Base-by-base conservation (phyloP, 2,888 invertebrate genomes). In the Cheilosia urbana region DNA sequence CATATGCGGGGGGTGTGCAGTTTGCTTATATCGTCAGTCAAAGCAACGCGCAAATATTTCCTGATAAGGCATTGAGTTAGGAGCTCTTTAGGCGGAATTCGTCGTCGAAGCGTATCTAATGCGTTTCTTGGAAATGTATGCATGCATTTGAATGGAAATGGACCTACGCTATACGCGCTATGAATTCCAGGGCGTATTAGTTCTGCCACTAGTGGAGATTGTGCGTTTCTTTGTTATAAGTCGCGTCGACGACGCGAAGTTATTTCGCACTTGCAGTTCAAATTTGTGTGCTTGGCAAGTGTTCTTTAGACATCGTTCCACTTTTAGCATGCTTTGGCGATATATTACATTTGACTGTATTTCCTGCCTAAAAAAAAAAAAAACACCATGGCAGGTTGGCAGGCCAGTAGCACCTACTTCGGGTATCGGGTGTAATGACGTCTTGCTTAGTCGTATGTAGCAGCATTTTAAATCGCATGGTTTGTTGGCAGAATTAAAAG, bases 51-150 rank as follows among this genome's bases (percentile, higher is more conserved):
- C 47, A 37, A 63, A 42, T 60, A 40, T 66, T 72, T 45, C 76
- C 57, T 63, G 80, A 81, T 81, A 85, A 77, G 72, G 76, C 24
- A 49, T 66, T 57, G 40, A 68, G 68, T 53, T 65, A 71, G 24
- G 63, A 73, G 68, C 57, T 65, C 42, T 71, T 55, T 34, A 15
- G n/a, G 27, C 34, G 53, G 34, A 75, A 68, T 63, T 55, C 45
- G 13, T 62, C 11, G 62, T 37, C 49, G 37, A 62, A 68, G 53
- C 62, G 57, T 62, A 66, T 71, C 75, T 60, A 85, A 85, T 80
- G 42, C 11, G 40, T 30, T 85, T 85, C 84, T 62, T 42, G 6
- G 84, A 85, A 80, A 63, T 47, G 9, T 9, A 53, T 58, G 34
- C 42, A 30, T 51, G 45, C 30, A 24, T 30, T 45, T 37, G 42